phyloP scores from a whole-genome alignment of 2,113 vertebrate species.

The Phylloscopus trochiloides region DNA sequence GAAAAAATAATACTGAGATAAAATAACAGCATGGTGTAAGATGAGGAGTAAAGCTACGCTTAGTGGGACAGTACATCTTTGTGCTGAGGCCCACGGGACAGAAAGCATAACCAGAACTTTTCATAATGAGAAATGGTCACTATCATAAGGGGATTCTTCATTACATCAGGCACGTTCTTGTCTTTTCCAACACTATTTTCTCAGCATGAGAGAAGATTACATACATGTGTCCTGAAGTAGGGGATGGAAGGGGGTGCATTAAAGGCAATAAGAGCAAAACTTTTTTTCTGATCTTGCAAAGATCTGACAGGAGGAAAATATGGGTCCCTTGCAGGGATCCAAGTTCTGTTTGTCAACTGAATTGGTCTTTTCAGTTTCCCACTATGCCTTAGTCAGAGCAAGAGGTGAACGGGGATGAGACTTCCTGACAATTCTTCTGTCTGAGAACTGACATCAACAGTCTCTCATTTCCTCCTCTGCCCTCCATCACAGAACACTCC shows the following conservation, averaged over 20 bases:
- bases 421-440: neutral
- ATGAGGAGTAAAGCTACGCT: neutral
- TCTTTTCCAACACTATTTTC: neutral
- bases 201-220: neutral
- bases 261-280: neutral
- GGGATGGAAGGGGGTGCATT: neutral
- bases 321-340: neutral
- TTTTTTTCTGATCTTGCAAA: neutral
- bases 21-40: neutral
- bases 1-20: neutral
- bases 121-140: neutral
- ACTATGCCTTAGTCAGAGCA: neutral
- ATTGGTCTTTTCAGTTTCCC: neutral
- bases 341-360: neutral
- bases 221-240: neutral
- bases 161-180: neutral
- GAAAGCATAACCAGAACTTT: neutral
- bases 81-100: neutral
- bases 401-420: neutral
- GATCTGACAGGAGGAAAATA: neutral
- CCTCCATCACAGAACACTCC: neutral
- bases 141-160: neutral
- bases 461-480: neutral
- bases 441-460: neutral
- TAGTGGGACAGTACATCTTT: neutral